phyloP scores from a whole-genome alignment of 2,797 vertebrate species.

The Hydrocynus forskahlii region DNA sequence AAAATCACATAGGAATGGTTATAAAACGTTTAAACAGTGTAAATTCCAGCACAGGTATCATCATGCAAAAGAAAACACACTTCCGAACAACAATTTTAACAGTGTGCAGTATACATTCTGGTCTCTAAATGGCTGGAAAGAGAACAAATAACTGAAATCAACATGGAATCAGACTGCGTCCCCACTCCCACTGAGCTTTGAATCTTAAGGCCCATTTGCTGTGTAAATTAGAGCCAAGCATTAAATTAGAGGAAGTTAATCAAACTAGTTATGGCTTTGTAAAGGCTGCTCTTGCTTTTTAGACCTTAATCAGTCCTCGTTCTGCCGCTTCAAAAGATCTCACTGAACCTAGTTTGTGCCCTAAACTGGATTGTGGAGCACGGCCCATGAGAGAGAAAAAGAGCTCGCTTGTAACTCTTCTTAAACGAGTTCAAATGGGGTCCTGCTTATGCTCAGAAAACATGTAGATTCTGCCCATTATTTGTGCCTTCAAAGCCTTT shows the following conservation, averaged over 20 bases:
- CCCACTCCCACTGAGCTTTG: constrained; percentile 64
- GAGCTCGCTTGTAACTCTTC: not conserved
- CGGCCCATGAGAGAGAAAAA: constrained; percentile 1
- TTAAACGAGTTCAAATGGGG: not conserved
- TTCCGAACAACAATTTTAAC: not conserved
- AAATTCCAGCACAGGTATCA: not conserved
- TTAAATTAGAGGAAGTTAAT: constrained; percentile 37
- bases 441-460: not conserved
- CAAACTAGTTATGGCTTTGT: constrained; percentile 18
- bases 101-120: not conserved
- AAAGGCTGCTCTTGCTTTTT: constrained; percentile 9
- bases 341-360: constrained; percentile 12
- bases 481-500: constrained; percentile 9
- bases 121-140: constrained; percentile 23
- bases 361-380: not conserved
- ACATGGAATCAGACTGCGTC: constrained; percentile 64
- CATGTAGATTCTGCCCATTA: not conserved
- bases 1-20: not conserved
- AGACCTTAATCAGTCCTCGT: constrained; percentile 14
- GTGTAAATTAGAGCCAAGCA: constrained; percentile 30
- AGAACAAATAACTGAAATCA: constrained; percentile 23
- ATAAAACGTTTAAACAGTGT: not conserved
- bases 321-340: constrained; percentile 8
- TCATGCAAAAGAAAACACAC: not conserved
- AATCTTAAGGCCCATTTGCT: constrained; percentile 24